Conservation (phyloP, 1,140 invertebrate species). For the Drosophila bipectinata region DNA sequence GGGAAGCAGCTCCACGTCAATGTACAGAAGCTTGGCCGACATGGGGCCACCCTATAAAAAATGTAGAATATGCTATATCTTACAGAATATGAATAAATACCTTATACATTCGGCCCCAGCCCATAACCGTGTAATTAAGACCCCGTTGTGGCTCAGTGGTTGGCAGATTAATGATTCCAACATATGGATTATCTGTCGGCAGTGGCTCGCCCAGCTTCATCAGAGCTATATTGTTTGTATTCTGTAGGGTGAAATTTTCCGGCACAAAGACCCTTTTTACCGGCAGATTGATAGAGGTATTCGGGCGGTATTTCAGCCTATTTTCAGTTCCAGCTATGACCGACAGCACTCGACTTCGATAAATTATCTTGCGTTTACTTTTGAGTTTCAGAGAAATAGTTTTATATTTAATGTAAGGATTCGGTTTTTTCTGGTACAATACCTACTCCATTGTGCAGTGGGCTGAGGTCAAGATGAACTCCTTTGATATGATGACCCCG, state of each 20-base stretch:
- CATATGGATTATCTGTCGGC: slow-evolving; percentile 24
- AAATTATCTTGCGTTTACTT: slow-evolving; percentile 46
- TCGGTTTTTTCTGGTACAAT: neutral
- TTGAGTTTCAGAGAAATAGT: neutral
- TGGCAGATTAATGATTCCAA: slow-evolving; percentile 41
- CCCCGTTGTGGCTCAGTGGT: slow-evolving; percentile 8
- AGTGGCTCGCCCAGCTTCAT: slow-evolving; percentile 12
- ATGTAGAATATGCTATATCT: neutral
- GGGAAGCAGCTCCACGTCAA: slow-evolving; percentile 40
- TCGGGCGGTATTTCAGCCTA: slow-evolving; percentile 7
- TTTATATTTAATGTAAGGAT: neutral
- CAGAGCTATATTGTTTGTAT: slow-evolving; percentile 61
- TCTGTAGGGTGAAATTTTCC: slow-evolving; percentile 27
- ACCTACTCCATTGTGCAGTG: slow-evolving; percentile 63
- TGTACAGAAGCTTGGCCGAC: slow-evolving; percentile 28
- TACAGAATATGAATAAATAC: slow-evolving; percentile 8
- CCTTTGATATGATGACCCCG: slow-evolving; percentile 27
- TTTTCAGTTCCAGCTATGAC: slow-evolving; percentile 47
- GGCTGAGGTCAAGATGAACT: slow-evolving; percentile 45
- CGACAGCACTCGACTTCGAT: slow-evolving; percentile 30
- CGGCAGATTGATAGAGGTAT: neutral
- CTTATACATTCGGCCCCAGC: slow-evolving; percentile 53
- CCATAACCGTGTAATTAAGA: slow-evolving; percentile 41
- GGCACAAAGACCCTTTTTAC: slow-evolving; percentile 52
- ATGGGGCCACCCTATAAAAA: slow-evolving; percentile 37